A percentile compares a stretch with the other conserved stretches of the same genome.
Conservation (phyloP, 92 coral and sea anemone genomes). For the Umimayanthus chanpuru region DNA sequence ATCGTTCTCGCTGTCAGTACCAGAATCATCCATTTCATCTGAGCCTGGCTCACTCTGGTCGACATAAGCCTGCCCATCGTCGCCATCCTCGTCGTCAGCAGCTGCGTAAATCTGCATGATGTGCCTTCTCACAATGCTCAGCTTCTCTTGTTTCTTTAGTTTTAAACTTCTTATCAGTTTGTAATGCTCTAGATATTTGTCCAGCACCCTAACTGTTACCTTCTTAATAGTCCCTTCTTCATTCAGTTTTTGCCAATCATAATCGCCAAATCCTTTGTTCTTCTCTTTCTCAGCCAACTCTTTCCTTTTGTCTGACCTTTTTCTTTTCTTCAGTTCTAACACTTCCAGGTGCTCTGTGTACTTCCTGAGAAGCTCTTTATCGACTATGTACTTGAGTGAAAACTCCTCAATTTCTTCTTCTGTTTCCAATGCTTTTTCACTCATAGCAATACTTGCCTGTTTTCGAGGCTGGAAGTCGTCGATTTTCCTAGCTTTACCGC, state of each 20-base stretch:
- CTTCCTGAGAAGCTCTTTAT: constrained; percentile 20
- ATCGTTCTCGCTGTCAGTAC: too few species aligned
- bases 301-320: constrained; percentile 39
- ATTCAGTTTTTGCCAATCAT: constrained; percentile 25
- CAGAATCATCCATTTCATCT: too few species aligned
- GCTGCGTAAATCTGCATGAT: neutral
- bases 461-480: constrained; percentile 55
- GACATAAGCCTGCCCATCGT: too few species aligned
- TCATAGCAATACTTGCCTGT: constrained; percentile 28
- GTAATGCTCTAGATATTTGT: constrained; percentile 37
- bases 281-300: neutral
- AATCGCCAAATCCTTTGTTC: constrained; percentile 24
- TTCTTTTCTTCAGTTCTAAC: constrained; percentile 29
- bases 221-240: constrained; percentile 17
- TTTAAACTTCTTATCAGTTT: neutral
- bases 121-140: constrained; percentile 18
- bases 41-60: too few species aligned
- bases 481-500: neutral
- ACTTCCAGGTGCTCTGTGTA: constrained; percentile 33
- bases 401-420: constrained; percentile 40
- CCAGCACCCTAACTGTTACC: constrained; percentile 5
- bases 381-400: constrained; percentile 36
- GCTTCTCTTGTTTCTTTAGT: constrained; percentile 28
- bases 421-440: constrained; percentile 4
- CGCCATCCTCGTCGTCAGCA: too few species aligned